A percentile compares a stretch with the other conserved stretches of the same genome.
phyloP scores from a whole-genome alignment of 2,797 vertebrate species.

The Amblyopsis hoosieri region DNA sequence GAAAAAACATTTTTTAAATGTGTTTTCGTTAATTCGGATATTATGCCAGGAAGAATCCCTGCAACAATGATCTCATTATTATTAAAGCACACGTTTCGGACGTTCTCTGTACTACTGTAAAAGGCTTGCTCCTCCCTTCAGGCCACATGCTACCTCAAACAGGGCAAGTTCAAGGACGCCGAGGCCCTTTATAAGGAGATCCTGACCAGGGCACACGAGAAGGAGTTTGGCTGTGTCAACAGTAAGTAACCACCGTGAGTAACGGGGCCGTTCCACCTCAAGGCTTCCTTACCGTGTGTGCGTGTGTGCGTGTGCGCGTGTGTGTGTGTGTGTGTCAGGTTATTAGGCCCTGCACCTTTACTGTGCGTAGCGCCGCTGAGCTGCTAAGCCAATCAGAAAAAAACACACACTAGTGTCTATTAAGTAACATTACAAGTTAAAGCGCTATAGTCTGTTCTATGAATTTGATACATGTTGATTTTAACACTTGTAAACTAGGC shows the following conservation, averaged over 20 bases:
- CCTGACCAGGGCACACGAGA: conserved; percentile 87
- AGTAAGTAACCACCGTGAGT: conserved; percentile 70
- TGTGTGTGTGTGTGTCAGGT: conserved; percentile 4
- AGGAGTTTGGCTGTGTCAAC: conserved; percentile 89
- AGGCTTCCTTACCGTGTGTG: no score
- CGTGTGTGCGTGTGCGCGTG: not conserved
- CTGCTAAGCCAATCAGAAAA: conserved; percentile 48
- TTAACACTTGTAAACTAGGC: no score
- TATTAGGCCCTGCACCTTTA: conserved; percentile 20
- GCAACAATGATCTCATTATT: no score
- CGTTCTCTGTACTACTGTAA: no score
- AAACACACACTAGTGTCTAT: not conserved
- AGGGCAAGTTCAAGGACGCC: conserved; percentile 89
- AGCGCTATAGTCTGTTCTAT: no score
- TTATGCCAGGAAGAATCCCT: no score
- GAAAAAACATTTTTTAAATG: no score
- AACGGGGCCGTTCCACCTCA: no score
- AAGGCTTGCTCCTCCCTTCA: conserved; percentile 32
- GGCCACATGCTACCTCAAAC: conserved; percentile 91
- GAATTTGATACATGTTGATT: no score
- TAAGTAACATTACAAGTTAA: not conserved
- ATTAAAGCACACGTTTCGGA: no score
- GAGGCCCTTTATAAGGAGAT: conserved; percentile 90
- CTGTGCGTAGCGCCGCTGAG: conserved; percentile 38
- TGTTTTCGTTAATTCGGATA: no score